A percentile compares a stretch with the other conserved stretches of the same genome.
These are phyloP conservation scores for Podotricha telesiphe DNA, from an alignment of 2,888 invertebrate genomes.

Conservation along the genomic window DNA sequence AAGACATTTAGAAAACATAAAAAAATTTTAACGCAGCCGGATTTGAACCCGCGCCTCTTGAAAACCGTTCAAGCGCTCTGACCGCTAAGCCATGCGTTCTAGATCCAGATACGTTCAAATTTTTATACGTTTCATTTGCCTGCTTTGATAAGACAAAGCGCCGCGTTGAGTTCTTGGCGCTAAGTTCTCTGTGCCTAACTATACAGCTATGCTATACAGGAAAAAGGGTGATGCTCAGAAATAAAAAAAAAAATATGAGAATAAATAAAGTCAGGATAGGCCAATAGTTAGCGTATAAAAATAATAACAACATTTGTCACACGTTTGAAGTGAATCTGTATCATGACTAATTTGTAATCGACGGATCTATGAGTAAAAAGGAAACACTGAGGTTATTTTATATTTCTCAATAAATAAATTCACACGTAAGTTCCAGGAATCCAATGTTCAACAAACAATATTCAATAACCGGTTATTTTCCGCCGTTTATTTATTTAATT, in stretches of 20 bases:
- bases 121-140: no score
- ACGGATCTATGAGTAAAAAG: slow-evolving; percentile 31
- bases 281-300: neutral
- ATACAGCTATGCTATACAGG: no score
- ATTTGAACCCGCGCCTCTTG: no score
- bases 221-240: neutral
- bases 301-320: slow-evolving; percentile 11
- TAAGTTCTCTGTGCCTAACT: no score
- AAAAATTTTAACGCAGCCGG: no score
- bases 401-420: slow-evolving; percentile 14
- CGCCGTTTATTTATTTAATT: neutral
- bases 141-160: no score
- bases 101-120: no score
- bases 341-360: slow-evolving; percentile 26
- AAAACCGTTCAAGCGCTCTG: no score
- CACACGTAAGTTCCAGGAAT: slow-evolving; percentile 15
- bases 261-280: neutral
- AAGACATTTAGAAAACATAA: no score
- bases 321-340: neutral
- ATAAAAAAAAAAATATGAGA: neutral
- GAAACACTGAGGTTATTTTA: slow-evolving; percentile 21
- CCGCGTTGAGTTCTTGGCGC: no score
- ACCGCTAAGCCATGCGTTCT: no score
- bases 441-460: slow-evolving; percentile 2
- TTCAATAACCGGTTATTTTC: slow-evolving; percentile 12